Conservation (phyloP, 2,888 invertebrate genomes). For the Melinopterus prodromus region DNA sequence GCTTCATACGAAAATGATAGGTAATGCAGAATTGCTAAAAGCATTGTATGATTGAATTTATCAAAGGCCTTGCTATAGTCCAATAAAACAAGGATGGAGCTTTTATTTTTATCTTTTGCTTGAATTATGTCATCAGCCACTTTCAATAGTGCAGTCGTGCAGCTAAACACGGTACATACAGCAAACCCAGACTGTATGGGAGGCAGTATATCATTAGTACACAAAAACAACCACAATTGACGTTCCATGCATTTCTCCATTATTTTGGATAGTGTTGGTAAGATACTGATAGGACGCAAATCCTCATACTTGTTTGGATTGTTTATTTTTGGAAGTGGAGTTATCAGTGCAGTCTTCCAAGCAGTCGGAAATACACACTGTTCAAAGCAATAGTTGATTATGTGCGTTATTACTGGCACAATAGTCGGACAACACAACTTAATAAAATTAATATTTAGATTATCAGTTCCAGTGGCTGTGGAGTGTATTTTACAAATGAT, state of each 20-base stretch:
- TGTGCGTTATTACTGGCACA: too few relatives aligned
- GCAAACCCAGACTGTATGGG: slow-evolving; percentile 9
- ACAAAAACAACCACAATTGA: not conserved
- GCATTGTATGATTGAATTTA: not conserved
- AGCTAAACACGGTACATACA: slow-evolving; percentile 8
- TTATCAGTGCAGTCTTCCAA: slow-evolving; percentile 1
- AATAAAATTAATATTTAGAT: too few relatives aligned
- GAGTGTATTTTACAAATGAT: too few relatives aligned
- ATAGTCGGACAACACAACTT: too few relatives aligned
- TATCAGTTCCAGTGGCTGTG: too few relatives aligned
- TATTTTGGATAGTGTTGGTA: not conserved
- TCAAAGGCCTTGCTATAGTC: not conserved
- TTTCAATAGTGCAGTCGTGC: not conserved
- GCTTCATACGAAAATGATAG: not conserved
- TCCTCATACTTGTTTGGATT: not conserved
- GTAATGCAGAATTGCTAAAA: not conserved
- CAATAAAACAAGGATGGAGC: not conserved
- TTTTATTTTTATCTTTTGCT: not conserved
- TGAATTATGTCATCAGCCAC: not conserved
- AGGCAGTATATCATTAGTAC: not conserved
- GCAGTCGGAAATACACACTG: slow-evolving; percentile 5
- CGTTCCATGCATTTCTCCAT: not conserved
- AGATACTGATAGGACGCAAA: slow-evolving; percentile 4
- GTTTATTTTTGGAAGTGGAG: not conserved
- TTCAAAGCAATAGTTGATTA: too few relatives aligned